Conservation (phyloP, 2,888 invertebrate genomes). For the Ophioninae sp. region DNA sequence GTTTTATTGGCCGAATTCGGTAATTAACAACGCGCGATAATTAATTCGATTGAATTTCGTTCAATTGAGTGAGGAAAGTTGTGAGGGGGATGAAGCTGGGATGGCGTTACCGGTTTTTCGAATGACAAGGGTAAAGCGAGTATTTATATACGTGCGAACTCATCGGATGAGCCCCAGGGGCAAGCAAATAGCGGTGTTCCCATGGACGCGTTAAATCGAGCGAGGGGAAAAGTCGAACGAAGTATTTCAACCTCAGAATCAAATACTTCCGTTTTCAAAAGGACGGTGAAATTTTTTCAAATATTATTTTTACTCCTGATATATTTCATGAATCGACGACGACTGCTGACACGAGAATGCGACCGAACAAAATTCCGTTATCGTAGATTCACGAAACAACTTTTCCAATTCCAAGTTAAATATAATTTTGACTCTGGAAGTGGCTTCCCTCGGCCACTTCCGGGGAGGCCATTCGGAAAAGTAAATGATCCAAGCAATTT, state of each 20-base stretch:
- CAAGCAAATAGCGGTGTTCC: conserved; percentile 69
- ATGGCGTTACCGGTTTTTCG: conserved; percentile 25
- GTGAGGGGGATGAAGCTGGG: conserved; percentile 35
- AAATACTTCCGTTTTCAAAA: not conserved
- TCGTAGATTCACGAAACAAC: not conserved
- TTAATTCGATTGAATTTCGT: conserved; percentile 77
- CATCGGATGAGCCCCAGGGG: conserved; percentile 45
- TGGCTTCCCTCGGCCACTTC: not conserved
- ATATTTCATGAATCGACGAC: not conserved
- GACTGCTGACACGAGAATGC: not conserved
- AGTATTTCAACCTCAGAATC: not conserved
- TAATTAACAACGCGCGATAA: conserved; percentile 76
- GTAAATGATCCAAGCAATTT: not conserved
- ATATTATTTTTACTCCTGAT: not conserved
- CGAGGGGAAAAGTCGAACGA: not conserved
- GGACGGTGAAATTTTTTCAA: not conserved
- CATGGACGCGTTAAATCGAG: conserved; percentile 54
- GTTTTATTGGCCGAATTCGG: conserved; percentile 74
- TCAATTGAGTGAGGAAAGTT: conserved; percentile 64
- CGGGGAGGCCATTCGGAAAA: not conserved
- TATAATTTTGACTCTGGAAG: not conserved
- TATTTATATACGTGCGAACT: conserved; percentile 3
- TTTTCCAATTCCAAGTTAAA: not conserved
- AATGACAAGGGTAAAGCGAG: conserved; percentile 3
- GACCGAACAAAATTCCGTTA: not conserved